Evolutionary conservation across 23 tunicate genomes (phyloP).

Genomic region (Halocynthia roretzi): DNA sequence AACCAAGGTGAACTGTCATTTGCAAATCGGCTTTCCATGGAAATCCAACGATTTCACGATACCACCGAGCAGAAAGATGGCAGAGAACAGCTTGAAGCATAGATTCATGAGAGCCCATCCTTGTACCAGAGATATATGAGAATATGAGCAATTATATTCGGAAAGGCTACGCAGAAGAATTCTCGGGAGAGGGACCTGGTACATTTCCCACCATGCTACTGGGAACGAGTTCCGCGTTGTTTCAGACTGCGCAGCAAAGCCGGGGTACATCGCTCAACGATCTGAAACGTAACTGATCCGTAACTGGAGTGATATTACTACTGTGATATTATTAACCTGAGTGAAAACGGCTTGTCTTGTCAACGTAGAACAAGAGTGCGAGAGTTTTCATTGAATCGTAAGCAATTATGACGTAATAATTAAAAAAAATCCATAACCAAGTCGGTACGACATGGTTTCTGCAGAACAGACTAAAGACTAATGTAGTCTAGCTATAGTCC

Average conservation of each 20-base stretch:
- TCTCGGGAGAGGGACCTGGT: slow-evolving; percentile 4
- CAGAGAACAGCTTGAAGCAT: slow-evolving; percentile 9
- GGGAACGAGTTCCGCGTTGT: slow-evolving; percentile 27
- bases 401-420: too few species aligned
- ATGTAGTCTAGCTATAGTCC: too few species aligned
- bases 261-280: slow-evolving; percentile 26
- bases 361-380: too few species aligned
- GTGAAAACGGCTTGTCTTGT: too few species aligned
- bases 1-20: slow-evolving; percentile 4
- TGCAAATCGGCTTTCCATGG: slow-evolving; percentile 19
- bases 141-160: neutral
- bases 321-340: too few species aligned
- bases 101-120: neutral
- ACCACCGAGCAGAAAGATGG: slow-evolving; percentile 14
- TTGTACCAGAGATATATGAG: slow-evolving; percentile 11
- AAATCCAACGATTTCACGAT: neutral
- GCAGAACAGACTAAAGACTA: too few species aligned
- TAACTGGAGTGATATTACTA: too few species aligned
- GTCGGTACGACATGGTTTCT: too few species aligned
- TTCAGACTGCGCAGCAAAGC: slow-evolving; percentile 13
- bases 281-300: too few species aligned
- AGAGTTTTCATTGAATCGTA: too few species aligned
- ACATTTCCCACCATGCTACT: slow-evolving; percentile 31
- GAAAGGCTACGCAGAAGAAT: slow-evolving; percentile 6
- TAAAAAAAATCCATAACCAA: too few species aligned